Conservation (phyloP, 2,797 vertebrate species). For the Urosaurus nigricauda region DNA sequence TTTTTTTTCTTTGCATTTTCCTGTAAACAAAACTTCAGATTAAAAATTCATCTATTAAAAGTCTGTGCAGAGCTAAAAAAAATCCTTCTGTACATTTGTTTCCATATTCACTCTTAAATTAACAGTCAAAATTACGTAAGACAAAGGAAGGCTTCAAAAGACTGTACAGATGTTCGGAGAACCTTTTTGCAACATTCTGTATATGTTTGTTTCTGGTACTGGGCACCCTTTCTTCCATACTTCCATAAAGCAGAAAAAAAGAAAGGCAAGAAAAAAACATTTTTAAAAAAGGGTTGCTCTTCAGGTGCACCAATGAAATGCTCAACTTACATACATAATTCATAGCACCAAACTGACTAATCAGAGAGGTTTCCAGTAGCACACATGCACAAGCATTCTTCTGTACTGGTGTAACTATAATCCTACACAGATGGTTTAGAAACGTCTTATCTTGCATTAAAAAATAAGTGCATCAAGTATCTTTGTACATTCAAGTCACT, state of each 20-base stretch:
- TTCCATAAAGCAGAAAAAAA: slow-evolving; percentile 64
- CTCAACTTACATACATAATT: slow-evolving; percentile 51
- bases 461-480: slow-evolving; percentile 88
- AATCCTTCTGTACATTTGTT: slow-evolving; percentile 82
- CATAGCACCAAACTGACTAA: slow-evolving; percentile 77
- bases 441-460: slow-evolving; percentile 82
- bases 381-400: slow-evolving; percentile 70
- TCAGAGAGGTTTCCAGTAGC: slow-evolving; percentile 71
- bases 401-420: slow-evolving; percentile 77
- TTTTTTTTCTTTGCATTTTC: slow-evolving; percentile 74
- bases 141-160: slow-evolving; percentile 75
- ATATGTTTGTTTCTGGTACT: slow-evolving; percentile 72
- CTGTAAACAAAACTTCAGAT: slow-evolving; percentile 79
- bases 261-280: neutral
- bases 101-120: slow-evolving; percentile 74
- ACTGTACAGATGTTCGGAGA: slow-evolving; percentile 75
- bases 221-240: slow-evolving; percentile 73
- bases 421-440: slow-evolving; percentile 81
- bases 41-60: slow-evolving; percentile 81
- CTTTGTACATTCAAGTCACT: slow-evolving; percentile 95
- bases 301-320: slow-evolving; percentile 59
- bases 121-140: slow-evolving; percentile 76
- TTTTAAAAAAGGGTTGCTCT: slow-evolving; percentile 55
- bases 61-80: slow-evolving; percentile 73
- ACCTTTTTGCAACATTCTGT: slow-evolving; percentile 63